Conservation (phyloP, 2,113 vertebrate species). For the Gobiocypris rarus region DNA sequence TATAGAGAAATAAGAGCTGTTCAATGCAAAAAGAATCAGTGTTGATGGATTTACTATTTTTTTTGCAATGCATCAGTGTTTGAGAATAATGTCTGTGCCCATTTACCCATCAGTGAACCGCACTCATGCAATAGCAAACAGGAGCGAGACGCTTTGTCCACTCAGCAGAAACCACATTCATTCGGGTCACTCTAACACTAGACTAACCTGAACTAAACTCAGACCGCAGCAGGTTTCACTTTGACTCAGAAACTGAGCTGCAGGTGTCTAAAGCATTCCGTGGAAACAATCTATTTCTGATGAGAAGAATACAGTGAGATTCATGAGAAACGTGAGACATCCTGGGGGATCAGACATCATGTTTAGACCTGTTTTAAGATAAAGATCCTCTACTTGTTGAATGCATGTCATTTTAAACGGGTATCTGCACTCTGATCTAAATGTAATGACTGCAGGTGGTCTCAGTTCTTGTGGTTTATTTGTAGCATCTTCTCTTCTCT, state of each 20-base stretch:
- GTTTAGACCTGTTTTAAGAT: no score
- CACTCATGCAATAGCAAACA: neutral
- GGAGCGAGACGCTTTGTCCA: neutral
- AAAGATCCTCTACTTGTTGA: no score
- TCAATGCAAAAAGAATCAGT: neutral
- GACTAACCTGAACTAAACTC: no score
- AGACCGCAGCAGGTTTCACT: neutral
- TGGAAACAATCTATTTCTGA: no score
- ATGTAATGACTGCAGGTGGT: neutral
- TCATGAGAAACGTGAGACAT: no score
- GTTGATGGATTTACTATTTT: neutral
- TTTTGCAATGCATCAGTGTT: neutral
- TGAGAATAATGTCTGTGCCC: neutral
- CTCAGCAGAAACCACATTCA: neutral
- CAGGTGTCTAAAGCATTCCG: no score
- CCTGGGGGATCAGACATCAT: no score
- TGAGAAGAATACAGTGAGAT: no score
- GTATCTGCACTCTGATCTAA: neutral
- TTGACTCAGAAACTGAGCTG: neutral
- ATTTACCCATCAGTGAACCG: neutral
- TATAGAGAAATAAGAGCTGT: no score
- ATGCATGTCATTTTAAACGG: no score
- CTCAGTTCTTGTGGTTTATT: no score
- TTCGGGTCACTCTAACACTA: neutral
- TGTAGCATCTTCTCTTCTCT: neutral